Percentiles rank a stretch among this genome's conserved stretches.
These are phyloP conservation scores for Maccullochella peelii DNA, from an alignment of 2,113 vertebrate species.

Conservation along the genomic window DNA sequence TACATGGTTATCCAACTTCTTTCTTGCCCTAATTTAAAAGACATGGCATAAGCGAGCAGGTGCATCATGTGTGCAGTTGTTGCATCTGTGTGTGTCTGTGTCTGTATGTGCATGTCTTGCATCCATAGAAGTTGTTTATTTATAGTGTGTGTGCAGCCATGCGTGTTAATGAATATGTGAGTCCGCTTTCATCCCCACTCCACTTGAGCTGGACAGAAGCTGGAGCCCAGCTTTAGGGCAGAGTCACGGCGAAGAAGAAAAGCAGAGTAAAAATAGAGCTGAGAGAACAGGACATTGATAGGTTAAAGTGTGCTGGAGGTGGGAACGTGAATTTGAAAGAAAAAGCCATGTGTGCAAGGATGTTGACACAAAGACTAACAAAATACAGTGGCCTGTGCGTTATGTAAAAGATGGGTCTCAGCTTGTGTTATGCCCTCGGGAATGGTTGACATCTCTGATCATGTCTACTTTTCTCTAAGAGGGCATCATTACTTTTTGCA, in stretches of 20 bases:
- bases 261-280: constrained; percentile 36
- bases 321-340: constrained; percentile 21
- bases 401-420: constrained; percentile 64
- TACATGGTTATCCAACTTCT: not conserved
- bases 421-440: constrained; percentile 52
- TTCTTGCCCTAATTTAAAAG: not conserved
- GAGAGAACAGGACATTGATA: constrained; percentile 24
- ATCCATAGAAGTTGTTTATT: constrained; percentile 62
- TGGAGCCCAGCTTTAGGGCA: constrained; percentile 71
- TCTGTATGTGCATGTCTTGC: constrained; percentile 15
- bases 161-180: constrained; percentile 77
- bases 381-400: constrained; percentile 30
- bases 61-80: constrained; percentile 24
- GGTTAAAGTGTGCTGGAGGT: constrained; percentile 53
- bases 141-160: constrained; percentile 74
- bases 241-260: constrained; percentile 37
- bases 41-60: not conserved
- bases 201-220: constrained; percentile 67
- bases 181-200: constrained; percentile 78
- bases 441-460: constrained; percentile 26
- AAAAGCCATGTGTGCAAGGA: constrained; percentile 1
- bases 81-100: constrained; percentile 17
- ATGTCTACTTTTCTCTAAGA: constrained; percentile 16
- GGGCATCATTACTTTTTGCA: not conserved
- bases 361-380: constrained; percentile 36